phyloP scores from a whole-genome alignment of 2,888 invertebrate genomes.

The Helobdella robusta region DNA sequence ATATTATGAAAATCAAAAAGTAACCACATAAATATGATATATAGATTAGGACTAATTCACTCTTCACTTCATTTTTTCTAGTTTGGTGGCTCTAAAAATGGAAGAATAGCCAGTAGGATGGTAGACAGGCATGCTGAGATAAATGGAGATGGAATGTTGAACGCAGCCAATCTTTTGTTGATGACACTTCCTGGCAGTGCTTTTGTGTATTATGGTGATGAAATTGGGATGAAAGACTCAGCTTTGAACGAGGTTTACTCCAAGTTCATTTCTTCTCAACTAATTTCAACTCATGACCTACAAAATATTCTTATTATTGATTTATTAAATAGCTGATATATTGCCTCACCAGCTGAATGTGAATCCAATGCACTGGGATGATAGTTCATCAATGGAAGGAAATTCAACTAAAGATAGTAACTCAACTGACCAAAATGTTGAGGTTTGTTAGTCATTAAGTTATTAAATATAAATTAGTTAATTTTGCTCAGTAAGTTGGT shows the following conservation, averaged over 20 bases:
- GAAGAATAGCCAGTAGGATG: slow-evolving; percentile 53
- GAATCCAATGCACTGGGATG: too few species aligned
- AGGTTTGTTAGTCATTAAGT: not conserved
- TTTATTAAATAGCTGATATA: too few species aligned
- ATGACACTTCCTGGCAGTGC: slow-evolving; percentile 73
- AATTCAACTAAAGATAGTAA: too few species aligned
- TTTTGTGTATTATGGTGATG: slow-evolving; percentile 79
- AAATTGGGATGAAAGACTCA: slow-evolving; percentile 69
- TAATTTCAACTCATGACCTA: too few species aligned
- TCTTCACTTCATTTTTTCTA: slow-evolving; percentile 9
- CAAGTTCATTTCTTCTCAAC: too few species aligned
- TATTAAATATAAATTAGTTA: not conserved
- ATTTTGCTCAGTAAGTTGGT: not conserved
- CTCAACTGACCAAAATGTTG: too few species aligned
- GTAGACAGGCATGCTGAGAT: slow-evolving; percentile 56
- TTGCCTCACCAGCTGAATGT: too few species aligned
- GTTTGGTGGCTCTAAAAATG: slow-evolving; percentile 26
- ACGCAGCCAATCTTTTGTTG: slow-evolving; percentile 70
- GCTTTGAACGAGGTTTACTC: too few species aligned
- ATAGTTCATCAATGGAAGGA: too few species aligned
- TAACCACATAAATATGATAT: too few species aligned
- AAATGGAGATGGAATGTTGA: slow-evolving; percentile 48
- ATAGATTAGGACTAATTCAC: too few species aligned
- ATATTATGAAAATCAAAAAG: too few species aligned
- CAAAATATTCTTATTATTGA: not conserved